Conservation (phyloP, 2,113 vertebrate genomes). For the Pseudopodoces humilis region DNA sequence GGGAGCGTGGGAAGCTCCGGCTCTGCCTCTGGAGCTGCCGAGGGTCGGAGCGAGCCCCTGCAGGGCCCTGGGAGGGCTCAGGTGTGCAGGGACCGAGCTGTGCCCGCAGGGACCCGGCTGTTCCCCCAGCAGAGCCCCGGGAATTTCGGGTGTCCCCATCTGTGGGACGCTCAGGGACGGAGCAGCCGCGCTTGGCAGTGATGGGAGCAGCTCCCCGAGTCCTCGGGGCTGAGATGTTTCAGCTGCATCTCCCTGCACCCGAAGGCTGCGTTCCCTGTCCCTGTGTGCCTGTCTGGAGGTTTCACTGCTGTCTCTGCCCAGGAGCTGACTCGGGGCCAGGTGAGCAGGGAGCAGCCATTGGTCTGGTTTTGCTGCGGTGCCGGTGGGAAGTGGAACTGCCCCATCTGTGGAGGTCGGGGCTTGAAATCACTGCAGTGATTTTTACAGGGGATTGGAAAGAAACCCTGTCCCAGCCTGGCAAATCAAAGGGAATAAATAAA, state of each 20-base stretch:
- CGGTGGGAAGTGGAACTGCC: neutral
- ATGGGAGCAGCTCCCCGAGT: neutral
- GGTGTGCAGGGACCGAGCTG: neutral
- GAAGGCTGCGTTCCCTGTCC: neutral
- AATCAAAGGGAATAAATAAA: neutral
- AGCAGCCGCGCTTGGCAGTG: neutral
- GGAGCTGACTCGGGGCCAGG: neutral
- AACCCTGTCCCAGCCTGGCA: neutral
- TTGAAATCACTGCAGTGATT: neutral
- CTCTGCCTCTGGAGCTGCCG: rapidly evolving
- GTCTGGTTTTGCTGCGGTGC: neutral
- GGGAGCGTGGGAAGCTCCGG: rapidly evolving
- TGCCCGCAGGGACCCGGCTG: neutral
- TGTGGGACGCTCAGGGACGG: neutral
- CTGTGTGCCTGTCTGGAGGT: neutral
- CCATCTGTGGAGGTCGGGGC: neutral
- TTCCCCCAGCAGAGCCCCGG: rapidly evolving
- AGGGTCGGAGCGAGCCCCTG: neutral
- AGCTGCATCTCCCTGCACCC: rapidly evolving
- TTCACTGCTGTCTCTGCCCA: neutral
- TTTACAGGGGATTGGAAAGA: neutral
- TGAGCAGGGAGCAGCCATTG: rapidly evolving
- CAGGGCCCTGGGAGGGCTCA: neutral
- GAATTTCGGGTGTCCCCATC: neutral
- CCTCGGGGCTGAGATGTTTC: neutral